Conservation (phyloP, 2,888 invertebrate genomes). For the Adela reaumurella region DNA sequence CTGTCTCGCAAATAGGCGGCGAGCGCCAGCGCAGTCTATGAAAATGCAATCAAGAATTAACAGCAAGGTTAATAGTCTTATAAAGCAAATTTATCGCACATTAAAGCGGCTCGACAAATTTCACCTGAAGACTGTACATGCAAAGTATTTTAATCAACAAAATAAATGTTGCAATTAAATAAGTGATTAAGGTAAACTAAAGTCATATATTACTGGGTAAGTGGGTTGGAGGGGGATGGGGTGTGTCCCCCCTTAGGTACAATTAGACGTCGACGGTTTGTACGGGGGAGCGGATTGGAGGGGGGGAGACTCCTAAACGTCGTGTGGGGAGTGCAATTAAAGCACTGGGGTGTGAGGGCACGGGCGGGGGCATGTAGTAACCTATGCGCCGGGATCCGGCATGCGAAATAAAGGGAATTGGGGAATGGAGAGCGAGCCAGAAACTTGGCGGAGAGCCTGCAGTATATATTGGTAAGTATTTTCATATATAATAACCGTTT, state of each 20-base stretch:
- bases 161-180: slow-evolving; percentile 53
- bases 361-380: background rate
- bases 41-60: background rate
- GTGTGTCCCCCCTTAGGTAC: background rate
- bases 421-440: background rate
- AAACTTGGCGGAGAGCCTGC: too few relatives aligned
- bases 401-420: background rate
- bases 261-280: background rate
- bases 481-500: too few relatives aligned
- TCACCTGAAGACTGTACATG: slow-evolving; percentile 19
- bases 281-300: background rate
- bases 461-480: too few relatives aligned
- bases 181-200: slow-evolving; percentile 52
- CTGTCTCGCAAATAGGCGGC: background rate
- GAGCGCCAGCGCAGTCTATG: background rate
- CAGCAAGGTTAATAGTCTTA: background rate
- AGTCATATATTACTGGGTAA: slow-evolving; percentile 43
- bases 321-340: background rate
- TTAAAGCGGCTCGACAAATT: background rate
- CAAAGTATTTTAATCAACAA: slow-evolving; percentile 50
- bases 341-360: background rate
- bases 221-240: slow-evolving; percentile 27
- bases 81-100: background rate
- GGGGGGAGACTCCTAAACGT: background rate
- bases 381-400: background rate